These are phyloP conservation scores for Sinocyclocheilus grahami DNA, from an alignment of 2,113 vertebrate species.

Conservation along the genomic window DNA sequence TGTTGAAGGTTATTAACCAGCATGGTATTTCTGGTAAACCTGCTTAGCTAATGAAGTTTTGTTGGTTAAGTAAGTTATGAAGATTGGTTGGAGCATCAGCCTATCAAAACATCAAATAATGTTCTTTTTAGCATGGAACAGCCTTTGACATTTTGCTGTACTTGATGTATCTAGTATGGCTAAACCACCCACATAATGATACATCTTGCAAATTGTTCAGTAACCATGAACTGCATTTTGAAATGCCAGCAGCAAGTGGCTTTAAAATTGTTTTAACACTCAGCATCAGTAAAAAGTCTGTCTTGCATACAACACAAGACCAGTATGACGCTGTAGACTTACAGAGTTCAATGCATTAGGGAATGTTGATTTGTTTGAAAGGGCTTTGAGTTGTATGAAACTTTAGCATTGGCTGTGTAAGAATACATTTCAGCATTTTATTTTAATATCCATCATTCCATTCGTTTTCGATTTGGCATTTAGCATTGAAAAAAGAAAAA, in stretches of 20 bases:
- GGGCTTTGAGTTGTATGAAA: neutral
- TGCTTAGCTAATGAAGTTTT: neutral
- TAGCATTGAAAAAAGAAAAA: slow-evolving; percentile 9
- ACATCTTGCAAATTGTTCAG: neutral
- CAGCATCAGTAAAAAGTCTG: neutral
- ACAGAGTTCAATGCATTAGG: neutral
- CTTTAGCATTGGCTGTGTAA: neutral
- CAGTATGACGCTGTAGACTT: neutral
- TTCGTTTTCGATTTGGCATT: slow-evolving; percentile 45
- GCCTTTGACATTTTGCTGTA: neutral
- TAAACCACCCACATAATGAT: slow-evolving; percentile 1
- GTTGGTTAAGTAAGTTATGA: neutral
- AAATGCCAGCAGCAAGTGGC: neutral
- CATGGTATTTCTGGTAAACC: neutral
- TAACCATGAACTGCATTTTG: neutral
- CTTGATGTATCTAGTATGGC: neutral
- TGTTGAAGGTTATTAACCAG: neutral
- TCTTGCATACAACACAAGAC: neutral
- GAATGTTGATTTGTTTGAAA: slow-evolving; percentile 36
- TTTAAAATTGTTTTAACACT: slow-evolving; percentile 31
- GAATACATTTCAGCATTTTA: slow-evolving; percentile 44
- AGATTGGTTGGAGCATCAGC: neutral
- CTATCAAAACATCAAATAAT: neutral
- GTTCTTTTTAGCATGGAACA: neutral
- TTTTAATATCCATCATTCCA: slow-evolving; percentile 48